Evolutionary conservation across 2,113 vertebrate species (phyloP).

Genomic region (Loxodonta africana): DNA sequence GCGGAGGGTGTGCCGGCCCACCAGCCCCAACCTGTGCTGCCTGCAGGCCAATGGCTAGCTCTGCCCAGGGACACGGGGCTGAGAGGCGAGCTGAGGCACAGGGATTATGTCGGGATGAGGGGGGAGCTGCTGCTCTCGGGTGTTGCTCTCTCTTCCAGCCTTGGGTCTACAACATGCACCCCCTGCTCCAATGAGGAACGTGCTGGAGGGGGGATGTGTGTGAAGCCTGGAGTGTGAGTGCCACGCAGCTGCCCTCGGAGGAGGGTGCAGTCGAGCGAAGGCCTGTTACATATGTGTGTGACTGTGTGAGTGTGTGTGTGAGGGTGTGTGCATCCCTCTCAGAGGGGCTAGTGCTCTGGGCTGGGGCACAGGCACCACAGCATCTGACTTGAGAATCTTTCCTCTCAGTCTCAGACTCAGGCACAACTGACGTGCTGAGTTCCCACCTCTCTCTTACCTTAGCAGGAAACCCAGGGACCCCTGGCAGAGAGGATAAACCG

Average conservation of each 20-base stretch:
- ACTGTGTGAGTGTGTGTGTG: background rate
- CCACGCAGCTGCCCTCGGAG: background rate
- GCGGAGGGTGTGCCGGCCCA: background rate
- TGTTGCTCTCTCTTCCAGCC: background rate
- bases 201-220: background rate
- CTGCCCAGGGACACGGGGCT: background rate
- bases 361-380: background rate
- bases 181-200: background rate
- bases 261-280: accelerated
- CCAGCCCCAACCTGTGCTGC: background rate
- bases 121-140: too few species aligned
- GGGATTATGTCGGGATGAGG: too few species aligned
- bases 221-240: background rate
- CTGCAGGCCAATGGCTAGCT: background rate
- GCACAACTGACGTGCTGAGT: background rate
- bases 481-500: background rate
- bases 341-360: background rate
- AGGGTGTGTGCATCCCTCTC: background rate
- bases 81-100: accelerated
- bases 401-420: background rate
- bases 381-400: background rate
- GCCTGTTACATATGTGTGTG: background rate
- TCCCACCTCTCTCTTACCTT: background rate
- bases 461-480: background rate
- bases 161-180: background rate